These are phyloP conservation scores for Tachypleus tridentatus DNA, from an alignment of 1,140 invertebrate species.

Conservation along the genomic window DNA sequence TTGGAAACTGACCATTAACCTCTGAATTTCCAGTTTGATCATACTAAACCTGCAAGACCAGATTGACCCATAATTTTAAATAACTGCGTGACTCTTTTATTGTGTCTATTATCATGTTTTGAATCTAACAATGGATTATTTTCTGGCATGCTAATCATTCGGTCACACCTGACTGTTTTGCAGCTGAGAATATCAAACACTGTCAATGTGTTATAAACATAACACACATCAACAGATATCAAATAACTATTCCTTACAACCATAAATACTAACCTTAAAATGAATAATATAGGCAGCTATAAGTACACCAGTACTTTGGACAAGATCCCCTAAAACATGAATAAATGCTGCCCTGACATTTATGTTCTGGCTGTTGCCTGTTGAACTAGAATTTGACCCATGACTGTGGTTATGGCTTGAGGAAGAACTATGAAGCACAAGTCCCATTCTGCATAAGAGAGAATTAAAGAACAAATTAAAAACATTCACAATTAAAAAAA, in stretches of 20 bases:
- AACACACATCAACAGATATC: neutral
- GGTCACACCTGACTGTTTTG: no score
- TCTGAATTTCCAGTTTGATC: no score
- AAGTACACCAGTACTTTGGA: slow-evolving; percentile 91
- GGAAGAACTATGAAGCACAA: slow-evolving; percentile 53
- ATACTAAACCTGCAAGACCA: no score
- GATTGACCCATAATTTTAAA: no score
- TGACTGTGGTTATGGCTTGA: slow-evolving; percentile 31
- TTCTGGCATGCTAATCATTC: no score
- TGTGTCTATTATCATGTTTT: no score
- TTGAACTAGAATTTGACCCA: slow-evolving; percentile 17
- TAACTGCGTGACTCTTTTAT: no score
- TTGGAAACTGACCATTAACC: no score
- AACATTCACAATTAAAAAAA: neutral
- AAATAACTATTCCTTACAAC: slow-evolving; percentile 39
- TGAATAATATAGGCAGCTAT: slow-evolving; percentile 86
- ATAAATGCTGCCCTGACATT: slow-evolving; percentile 73
- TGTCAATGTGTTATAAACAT: no score
- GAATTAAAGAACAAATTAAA: slow-evolving; percentile 1
- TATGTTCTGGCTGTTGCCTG: slow-evolving; percentile 27
- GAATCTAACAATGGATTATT: no score
- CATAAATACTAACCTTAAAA: slow-evolving; percentile 20
- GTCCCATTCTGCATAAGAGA: slow-evolving; percentile 49
- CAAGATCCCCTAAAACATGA: slow-evolving; percentile 90
- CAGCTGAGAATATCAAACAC: no score